A percentile compares a stretch with the other conserved stretches of the same genome.
phyloP scores from a whole-genome alignment of 1,140 invertebrate genomes.

The Apis dorsata region DNA sequence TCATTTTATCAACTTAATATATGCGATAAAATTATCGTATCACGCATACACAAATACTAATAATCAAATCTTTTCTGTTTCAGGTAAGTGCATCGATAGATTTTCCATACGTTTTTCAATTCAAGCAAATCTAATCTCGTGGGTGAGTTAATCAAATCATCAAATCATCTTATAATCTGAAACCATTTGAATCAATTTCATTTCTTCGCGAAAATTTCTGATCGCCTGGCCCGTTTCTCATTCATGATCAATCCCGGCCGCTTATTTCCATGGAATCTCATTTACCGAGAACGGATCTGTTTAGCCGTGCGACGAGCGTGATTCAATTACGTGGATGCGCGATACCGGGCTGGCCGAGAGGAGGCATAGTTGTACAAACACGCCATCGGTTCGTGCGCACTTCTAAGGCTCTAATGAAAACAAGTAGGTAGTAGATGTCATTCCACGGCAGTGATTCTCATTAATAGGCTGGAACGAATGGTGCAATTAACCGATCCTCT shows the following conservation, averaged over 20 bases:
- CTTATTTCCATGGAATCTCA: constrained; percentile 45
- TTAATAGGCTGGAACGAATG: constrained; percentile 39
- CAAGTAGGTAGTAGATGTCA: constrained; percentile 55
- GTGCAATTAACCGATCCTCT: constrained; percentile 19
- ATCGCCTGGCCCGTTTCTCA: not conserved
- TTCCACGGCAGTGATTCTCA: constrained; percentile 61
- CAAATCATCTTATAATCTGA: no score
- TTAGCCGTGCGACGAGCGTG: constrained; percentile 47
- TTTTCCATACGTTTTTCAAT: not conserved
- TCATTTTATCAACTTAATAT: no score
- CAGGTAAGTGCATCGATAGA: constrained; percentile 44
- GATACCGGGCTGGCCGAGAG: constrained; percentile 37
- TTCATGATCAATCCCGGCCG: constrained; percentile 22
- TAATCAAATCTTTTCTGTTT: constrained; percentile 35
- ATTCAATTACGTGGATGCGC: constrained; percentile 56
- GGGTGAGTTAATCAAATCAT: not conserved
- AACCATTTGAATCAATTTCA: not conserved
- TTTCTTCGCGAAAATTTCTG: not conserved
- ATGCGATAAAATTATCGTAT: not conserved
- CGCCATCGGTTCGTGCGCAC: constrained; percentile 36
- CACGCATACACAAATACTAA: not conserved
- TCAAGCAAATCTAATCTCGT: not conserved
- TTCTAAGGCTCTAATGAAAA: constrained; percentile 54
- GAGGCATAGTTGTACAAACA: constrained; percentile 51
- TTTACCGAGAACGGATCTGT: constrained; percentile 57